phyloP scores from a whole-genome alignment of 2,797 vertebrate genomes.

The Pangasius macronema region DNA sequence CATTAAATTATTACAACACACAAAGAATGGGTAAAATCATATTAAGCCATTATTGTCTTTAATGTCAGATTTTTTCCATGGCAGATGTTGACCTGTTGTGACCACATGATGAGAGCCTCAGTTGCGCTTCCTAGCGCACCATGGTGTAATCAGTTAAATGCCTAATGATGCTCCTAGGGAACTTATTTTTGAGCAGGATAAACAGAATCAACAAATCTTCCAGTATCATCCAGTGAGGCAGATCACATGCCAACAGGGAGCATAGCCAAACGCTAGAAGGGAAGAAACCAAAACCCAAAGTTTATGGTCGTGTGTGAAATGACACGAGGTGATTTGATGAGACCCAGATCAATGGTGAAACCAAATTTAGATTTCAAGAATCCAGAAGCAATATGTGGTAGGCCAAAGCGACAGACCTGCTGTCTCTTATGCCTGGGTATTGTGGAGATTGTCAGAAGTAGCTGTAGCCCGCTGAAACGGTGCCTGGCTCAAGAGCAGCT shows the following conservation, averaged over 20 bases:
- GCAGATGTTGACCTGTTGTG: constrained; percentile 17
- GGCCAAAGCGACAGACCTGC: neutral
- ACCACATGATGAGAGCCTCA: neutral
- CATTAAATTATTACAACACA: neutral
- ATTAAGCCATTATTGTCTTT: constrained; percentile 17
- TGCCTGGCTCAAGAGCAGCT: constrained; percentile 10
- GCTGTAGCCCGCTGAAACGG: neutral
- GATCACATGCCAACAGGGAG: neutral
- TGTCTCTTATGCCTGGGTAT: neutral
- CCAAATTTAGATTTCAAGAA: constrained; percentile 18
- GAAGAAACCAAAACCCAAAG: constrained; percentile 16
- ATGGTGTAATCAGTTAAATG: neutral
- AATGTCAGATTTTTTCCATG: neutral
- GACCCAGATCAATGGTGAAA: neutral
- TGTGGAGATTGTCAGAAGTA: constrained; percentile 19
- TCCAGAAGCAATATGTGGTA: constrained; percentile 16
- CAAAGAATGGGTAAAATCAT: neutral
- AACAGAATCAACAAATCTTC: constrained; percentile 18
- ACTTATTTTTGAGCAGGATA: constrained; percentile 8
- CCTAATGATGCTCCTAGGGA: constrained; percentile 15
- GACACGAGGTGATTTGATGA: constrained; percentile 22
- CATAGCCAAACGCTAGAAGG: neutral
- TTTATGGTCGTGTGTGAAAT: constrained; percentile 17
- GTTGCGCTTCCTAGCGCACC: neutral
- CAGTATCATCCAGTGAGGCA: neutral